Evolutionary conservation across 2,113 vertebrate genomes (phyloP).

Genomic region (Galeopterus variegatus): DNA sequence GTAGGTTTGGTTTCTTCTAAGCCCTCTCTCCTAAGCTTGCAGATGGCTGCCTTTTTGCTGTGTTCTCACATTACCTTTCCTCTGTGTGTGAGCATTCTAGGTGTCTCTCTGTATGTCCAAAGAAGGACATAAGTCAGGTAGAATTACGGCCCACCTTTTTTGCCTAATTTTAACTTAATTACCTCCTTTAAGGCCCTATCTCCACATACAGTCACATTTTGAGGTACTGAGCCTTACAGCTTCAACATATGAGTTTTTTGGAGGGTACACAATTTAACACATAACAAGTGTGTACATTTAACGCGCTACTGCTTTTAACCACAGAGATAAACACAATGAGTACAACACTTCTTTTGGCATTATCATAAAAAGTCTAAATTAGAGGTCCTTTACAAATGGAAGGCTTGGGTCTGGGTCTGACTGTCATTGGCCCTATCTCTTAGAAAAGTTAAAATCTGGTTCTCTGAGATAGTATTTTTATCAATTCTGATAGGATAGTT

Average conservation of each 20-base stretch:
- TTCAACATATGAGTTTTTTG: background rate
- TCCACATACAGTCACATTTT: background rate
- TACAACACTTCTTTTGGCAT: background rate
- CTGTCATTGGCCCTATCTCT: background rate
- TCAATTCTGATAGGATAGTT: background rate
- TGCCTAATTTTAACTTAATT: background rate
- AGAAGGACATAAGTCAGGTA: background rate
- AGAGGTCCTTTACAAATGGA: background rate
- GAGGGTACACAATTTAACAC: background rate
- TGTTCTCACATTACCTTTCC: background rate
- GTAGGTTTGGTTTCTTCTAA: background rate
- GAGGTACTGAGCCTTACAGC: background rate
- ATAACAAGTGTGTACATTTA: background rate
- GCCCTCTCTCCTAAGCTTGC: background rate
- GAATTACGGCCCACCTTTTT: background rate
- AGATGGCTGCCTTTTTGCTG: background rate
- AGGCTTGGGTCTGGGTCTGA: background rate
- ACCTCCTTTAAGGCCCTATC: background rate
- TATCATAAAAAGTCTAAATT: background rate
- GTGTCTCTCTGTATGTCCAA: background rate
- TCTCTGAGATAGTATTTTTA: background rate
- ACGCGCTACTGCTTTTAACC: background rate
- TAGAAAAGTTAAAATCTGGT: background rate
- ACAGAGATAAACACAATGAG: background rate
- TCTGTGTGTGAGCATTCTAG: too few species aligned